Evolutionary conservation across 2,797 vertebrate genomes (phyloP).

Genomic region (Fundulus diaphanus): DNA sequence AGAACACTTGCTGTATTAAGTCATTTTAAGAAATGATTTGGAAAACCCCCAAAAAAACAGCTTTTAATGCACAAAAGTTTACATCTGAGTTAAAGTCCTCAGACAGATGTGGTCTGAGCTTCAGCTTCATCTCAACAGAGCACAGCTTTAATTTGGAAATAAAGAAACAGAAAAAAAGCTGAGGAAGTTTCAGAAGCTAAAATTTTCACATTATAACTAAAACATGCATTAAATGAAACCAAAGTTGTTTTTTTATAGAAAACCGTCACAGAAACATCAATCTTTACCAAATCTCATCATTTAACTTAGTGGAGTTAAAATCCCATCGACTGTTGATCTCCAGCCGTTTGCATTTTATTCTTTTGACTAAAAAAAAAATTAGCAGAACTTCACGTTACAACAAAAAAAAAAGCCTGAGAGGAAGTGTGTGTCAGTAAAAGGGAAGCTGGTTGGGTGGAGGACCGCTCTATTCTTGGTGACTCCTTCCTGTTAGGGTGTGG

Average conservation of each 20-base stretch:
- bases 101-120: too few relatives aligned
- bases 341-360: neutral
- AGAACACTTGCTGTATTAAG: too few relatives aligned
- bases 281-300: neutral
- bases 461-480: conserved; percentile 59
- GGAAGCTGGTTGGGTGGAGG: conserved; percentile 62
- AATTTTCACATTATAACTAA: too few relatives aligned
- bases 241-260: neutral
- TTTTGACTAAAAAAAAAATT: neutral
- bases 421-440: conserved; percentile 55
- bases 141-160: neutral
- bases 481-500: conserved; percentile 70
- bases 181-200: neutral
- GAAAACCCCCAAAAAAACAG: too few relatives aligned
- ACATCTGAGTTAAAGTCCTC: too few relatives aligned
- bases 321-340: neutral
- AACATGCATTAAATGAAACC: neutral
- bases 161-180: neutral
- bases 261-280: neutral
- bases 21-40: too few relatives aligned
- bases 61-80: too few relatives aligned
- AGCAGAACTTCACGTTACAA: neutral
- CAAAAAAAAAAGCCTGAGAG: conserved; percentile 13
- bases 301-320: neutral
- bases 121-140: too few relatives aligned